These are phyloP conservation scores for Rhagoletis pomonella DNA, from an alignment of 1,140 invertebrate species.

Conservation along the genomic window DNA sequence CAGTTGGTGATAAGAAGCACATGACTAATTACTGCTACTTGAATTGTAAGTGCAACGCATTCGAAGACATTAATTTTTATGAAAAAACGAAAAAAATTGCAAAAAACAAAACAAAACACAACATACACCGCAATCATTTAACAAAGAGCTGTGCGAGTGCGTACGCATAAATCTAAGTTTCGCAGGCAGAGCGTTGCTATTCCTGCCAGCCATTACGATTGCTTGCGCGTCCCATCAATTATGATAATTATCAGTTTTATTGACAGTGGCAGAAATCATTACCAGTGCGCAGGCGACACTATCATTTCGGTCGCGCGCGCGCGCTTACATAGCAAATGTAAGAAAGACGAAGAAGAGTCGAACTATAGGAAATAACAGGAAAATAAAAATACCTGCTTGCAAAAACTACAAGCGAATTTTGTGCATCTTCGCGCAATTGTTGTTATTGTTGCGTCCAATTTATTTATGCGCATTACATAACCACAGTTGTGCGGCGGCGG, in stretches of 20 bases:
- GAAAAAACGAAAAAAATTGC: neutral
- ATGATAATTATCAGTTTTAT: conserved; percentile 59
- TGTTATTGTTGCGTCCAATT: neutral
- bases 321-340: neutral
- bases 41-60: conserved; percentile 36
- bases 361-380: neutral
- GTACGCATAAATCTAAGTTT: conserved; percentile 3
- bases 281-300: neutral
- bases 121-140: neutral
- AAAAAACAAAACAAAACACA: neutral
- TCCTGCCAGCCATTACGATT: conserved; percentile 48
- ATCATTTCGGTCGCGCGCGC: neutral
- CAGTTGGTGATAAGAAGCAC: conserved; percentile 41
- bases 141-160: conserved; percentile 4
- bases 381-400: neutral
- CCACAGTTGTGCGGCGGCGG: neutral
- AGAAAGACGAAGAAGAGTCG: too few relatives aligned
- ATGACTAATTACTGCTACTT: conserved; percentile 49
- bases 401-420: too few relatives aligned
- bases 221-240: conserved; percentile 56
- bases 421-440: neutral
- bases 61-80: conserved; percentile 21
- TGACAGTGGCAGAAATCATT: conserved; percentile 56
- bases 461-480: conserved; percentile 52
- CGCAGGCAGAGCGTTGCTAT: neutral